Percentiles rank a stretch among this genome's conserved stretches.
phyloP scores from a whole-genome alignment of 1,140 invertebrate species.

The Hirudo medicinalis region DNA sequence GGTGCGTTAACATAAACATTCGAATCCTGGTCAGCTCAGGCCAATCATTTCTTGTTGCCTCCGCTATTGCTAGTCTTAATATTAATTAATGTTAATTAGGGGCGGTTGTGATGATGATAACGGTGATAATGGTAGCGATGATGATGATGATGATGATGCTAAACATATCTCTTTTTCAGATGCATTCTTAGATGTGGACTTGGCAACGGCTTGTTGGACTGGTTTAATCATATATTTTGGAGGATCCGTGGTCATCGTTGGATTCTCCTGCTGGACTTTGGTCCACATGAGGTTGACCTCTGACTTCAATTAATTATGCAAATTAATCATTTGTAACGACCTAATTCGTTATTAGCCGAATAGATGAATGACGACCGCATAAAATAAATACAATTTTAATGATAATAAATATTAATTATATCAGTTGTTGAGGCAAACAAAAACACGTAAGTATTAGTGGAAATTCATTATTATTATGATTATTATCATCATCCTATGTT shows the following conservation, averaged over 20 bases:
- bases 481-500: no score
- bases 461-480: not conserved
- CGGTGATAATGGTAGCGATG: not conserved
- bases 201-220: not conserved
- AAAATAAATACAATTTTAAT: no score
- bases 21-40: no score
- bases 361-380: no score
- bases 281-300: not conserved
- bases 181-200: not conserved
- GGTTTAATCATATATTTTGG: not conserved
- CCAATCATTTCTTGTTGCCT: no score
- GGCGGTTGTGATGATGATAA: not conserved
- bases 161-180: not conserved
- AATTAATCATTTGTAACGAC: not conserved
- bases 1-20: not conserved
- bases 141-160: no score
- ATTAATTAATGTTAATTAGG: no score
- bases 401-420: no score
- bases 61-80: no score
- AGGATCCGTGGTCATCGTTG: not conserved
- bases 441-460: no score
- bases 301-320: not conserved
- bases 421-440: no score
- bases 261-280: slow-evolving; percentile 1
- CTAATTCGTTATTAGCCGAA: no score